Conservation (phyloP, 2,113 vertebrate species). For the Vulpes vulpes region DNA sequence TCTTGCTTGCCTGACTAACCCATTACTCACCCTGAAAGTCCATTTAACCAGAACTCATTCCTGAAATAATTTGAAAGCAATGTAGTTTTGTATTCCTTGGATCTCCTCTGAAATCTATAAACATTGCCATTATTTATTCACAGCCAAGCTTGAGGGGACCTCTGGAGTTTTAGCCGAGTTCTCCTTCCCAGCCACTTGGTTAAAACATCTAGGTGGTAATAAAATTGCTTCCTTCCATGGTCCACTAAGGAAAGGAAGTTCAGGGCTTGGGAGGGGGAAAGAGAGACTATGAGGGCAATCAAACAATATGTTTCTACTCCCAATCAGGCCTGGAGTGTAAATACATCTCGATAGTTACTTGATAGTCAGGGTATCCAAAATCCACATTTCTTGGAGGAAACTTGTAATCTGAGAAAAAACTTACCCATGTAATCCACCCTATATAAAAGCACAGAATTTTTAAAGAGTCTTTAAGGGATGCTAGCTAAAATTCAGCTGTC, state of each 20-base stretch:
- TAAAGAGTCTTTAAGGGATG: neutral
- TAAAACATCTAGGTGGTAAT: neutral
- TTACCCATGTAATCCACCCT: neutral
- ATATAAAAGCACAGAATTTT: conserved; percentile 11
- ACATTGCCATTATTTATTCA: conserved; percentile 44
- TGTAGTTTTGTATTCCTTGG: conserved; percentile 28
- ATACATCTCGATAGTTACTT: neutral
- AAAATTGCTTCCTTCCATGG: neutral
- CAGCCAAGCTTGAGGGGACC: neutral
- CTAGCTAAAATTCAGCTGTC: neutral
- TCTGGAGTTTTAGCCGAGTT: neutral
- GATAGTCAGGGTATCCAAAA: neutral
- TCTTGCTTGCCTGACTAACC: neutral
- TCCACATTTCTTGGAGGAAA: neutral
- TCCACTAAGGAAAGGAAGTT: neutral
- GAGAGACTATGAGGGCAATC: neutral
- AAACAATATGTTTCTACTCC: neutral
- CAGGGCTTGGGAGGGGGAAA: neutral
- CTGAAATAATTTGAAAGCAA: conserved; percentile 44
- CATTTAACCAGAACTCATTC: conserved; percentile 26
- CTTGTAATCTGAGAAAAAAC: neutral
- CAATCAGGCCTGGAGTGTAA: neutral
- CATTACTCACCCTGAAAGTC: neutral
- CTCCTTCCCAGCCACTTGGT: neutral
- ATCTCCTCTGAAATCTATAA: conserved; percentile 45